A percentile compares a stretch with the other conserved stretches of the same genome.
Evolutionary conservation across 2,797 vertebrate genomes (phyloP).

Genomic region (Falco columbarius): DNA sequence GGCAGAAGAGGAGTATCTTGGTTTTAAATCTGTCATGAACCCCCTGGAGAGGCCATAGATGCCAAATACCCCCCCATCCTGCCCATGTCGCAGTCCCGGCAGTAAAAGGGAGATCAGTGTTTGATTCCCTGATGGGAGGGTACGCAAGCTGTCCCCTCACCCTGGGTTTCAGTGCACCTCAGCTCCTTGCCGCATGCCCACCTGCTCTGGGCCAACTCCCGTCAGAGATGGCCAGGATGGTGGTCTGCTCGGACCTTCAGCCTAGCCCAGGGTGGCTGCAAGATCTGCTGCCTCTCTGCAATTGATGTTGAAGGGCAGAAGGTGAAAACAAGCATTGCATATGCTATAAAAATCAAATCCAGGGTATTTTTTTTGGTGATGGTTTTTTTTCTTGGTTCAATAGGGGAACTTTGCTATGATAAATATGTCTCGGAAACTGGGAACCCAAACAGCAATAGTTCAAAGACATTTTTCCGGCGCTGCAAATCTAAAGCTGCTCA

Average conservation of each 20-base stretch:
- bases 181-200: background rate
- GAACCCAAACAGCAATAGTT: background rate
- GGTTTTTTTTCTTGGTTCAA: background rate
- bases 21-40: background rate
- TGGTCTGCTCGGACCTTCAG: background rate
- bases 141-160: background rate
- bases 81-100: background rate
- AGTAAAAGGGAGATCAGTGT: background rate
- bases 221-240: accelerated
- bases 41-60: background rate
- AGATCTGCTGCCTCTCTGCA: background rate
- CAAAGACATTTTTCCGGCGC: constrained; percentile 23
- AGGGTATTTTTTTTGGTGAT: no score
- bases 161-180: background rate
- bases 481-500: background rate
- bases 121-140: background rate
- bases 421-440: background rate
- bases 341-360: background rate
- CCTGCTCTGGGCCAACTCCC: background rate
- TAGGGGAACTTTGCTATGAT: background rate
- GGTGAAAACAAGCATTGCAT: background rate
- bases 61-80: accelerated
- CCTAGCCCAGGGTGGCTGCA: background rate
- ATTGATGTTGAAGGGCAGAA: background rate
- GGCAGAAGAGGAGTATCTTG: background rate